phyloP scores from a whole-genome alignment of 1,140 invertebrate genomes.

The Diabrotica undecimpunctata region DNA sequence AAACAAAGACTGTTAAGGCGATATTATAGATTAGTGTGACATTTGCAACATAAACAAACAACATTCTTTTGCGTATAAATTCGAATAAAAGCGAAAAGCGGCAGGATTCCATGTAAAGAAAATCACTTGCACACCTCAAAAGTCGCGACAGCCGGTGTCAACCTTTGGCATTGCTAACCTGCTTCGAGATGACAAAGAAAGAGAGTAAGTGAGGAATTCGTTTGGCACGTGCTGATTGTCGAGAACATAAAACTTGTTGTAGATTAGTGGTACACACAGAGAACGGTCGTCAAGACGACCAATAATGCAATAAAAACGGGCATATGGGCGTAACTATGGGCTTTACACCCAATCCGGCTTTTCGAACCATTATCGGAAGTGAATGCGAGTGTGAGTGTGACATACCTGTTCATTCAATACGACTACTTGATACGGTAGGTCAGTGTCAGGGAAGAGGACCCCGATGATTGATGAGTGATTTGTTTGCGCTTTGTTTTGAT shows the following conservation, averaged over 20 bases:
- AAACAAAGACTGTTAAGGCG: no score
- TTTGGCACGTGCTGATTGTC: conserved; percentile 35
- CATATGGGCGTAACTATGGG: conserved; percentile 35
- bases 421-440: conserved; percentile 23
- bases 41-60: no score
- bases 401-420: conserved; percentile 22
- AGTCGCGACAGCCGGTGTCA: neutral
- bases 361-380: conserved; percentile 36
- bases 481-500: conserved; percentile 13
- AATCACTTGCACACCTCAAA: neutral
- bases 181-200: conserved; percentile 1
- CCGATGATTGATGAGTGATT: conserved; percentile 28
- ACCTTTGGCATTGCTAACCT: no score
- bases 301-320: conserved; percentile 39
- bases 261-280: conserved; percentile 36
- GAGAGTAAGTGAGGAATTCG: neutral
- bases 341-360: conserved; percentile 27
- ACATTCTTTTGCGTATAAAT: no score
- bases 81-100: neutral
- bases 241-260: conserved; percentile 27
- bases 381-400: conserved; percentile 16
- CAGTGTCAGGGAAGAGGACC: conserved; percentile 29
- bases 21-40: no score
- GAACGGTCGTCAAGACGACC: conserved; percentile 23
- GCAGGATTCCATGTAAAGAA: neutral